These are phyloP conservation scores for Archaeoteleia sp. DNA, from an alignment of 2,888 invertebrate species.

Conservation along the genomic window DNA sequence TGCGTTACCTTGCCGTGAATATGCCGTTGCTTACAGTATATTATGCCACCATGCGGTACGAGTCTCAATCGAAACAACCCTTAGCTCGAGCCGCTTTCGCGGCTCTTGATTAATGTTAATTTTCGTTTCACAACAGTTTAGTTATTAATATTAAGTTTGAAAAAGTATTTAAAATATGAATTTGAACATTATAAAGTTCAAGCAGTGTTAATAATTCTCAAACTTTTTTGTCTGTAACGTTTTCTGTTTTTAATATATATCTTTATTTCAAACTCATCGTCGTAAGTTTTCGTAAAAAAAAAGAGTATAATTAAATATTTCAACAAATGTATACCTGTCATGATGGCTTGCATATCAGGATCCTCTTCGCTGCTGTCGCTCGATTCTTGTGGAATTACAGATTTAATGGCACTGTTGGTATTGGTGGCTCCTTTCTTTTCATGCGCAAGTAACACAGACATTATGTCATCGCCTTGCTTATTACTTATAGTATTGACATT, in stretches of 20 bases:
- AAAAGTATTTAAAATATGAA: no score
- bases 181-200: no score
- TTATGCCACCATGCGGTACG: no score
- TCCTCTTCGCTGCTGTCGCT: slow-evolving; percentile 90
- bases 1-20: no score
- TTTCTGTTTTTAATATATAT: not conserved
- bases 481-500: slow-evolving; percentile 73
- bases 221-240: no score
- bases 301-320: slow-evolving; percentile 21
- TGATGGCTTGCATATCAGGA: slow-evolving; percentile 80
- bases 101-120: no score
- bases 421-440: slow-evolving; percentile 84
- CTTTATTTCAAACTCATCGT: not conserved
- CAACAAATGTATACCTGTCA: slow-evolving; percentile 73
- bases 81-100: no score
- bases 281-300: slow-evolving; percentile 12
- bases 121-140: no score
- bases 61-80: no score
- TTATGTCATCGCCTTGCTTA: slow-evolving; percentile 89
- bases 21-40: no score
- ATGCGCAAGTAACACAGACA: slow-evolving; percentile 92
- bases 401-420: slow-evolving; percentile 79
- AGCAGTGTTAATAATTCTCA: no score
- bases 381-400: slow-evolving; percentile 78
- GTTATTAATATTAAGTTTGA: no score